Percentiles rank a stretch among this genome's conserved stretches.
Evolutionary conservation across 2,888 invertebrate genomes (phyloP).

Genomic region (Megalurothrips usitatus): DNA sequence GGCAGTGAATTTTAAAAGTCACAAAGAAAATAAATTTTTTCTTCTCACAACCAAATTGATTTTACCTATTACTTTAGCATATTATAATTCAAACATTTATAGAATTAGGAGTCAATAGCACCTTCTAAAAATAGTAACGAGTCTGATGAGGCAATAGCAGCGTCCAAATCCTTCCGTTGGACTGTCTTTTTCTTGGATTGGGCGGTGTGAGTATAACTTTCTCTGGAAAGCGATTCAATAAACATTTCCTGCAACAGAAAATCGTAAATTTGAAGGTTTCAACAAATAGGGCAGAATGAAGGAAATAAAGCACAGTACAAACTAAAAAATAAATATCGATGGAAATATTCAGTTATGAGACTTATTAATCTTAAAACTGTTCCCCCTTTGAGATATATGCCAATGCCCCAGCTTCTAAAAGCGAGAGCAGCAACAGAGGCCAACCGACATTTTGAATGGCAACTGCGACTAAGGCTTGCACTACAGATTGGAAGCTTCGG

Average conservation of each 20-base stretch:
- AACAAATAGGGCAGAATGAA: no score
- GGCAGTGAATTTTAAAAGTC: no score
- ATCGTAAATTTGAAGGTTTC: no score
- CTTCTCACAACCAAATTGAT: no score
- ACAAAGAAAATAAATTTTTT: no score
- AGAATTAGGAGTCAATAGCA: conserved; percentile 56
- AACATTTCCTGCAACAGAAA: conserved; percentile 70
- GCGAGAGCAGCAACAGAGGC: not conserved
- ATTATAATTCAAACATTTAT: not conserved
- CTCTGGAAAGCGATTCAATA: conserved; percentile 72
- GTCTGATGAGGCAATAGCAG: conserved; percentile 71
- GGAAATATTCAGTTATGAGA: not conserved
- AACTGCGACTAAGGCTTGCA: not conserved
- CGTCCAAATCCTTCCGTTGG: conserved; percentile 74
- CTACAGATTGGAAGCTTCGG: not conserved
- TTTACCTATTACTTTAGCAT: no score
- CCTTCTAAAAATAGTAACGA: conserved; percentile 82
- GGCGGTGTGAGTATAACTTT: conserved; percentile 67
- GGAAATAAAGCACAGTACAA: no score
- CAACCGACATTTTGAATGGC: not conserved
- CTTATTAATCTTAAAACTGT: not conserved
- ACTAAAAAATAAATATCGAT: not conserved
- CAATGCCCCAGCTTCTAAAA: not conserved
- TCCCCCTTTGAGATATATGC: not conserved
- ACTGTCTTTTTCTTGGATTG: conserved; percentile 78